Evolutionary conservation across 2,113 vertebrate species (phyloP), one percentile per base, ranked within the genome.

Genomic region (Garra rufa): DNA sequence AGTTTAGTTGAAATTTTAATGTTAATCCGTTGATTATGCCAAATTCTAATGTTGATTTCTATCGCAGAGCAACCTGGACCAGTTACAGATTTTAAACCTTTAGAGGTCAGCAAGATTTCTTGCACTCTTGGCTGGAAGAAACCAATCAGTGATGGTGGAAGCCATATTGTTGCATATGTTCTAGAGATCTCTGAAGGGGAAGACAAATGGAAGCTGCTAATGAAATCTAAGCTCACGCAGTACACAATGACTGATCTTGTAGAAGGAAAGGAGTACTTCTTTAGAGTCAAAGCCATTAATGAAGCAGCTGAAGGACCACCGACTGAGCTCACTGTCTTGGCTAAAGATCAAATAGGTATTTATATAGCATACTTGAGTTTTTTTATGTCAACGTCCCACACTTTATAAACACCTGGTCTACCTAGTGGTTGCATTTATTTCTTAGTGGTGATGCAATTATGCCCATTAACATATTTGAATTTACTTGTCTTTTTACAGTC

Each of bases 121-220:
- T 96, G 97, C 85, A 95, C 87, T 76, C 91, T 99, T 88, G 92
- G 90, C 76, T 99, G 98, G 98, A 99, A 98, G 91, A 99, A 97
- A 84, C 98, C 98, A 59, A 87, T 95, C 82, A 97, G 94, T 34
- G 96, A 99, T 87, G 98, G 98, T 21, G 98, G 97, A 89, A 99
- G 97, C 88, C 92, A 94, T 65, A 93, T 99, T 81, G 94, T 82
- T n/a, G 96, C 95, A 46, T 99, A 99, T 84, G 85, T 94, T 74
- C 93, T 99, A 0, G 97, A 99, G 83, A 92, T 97, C 76, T 91
- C 95, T 78, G 93, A 91, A 83, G 94, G 94, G 75, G 96, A 96
- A 61, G 95, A 96, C 61, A 97, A 97, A 85, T 99, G 97, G 98
- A 96, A 92, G 88, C 91, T 96, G 90, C 94, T 99, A n/a, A 92